Base-by-base conservation (phyloP, 2,113 vertebrate genomes). In the Elephantulus edwardii region DNA sequence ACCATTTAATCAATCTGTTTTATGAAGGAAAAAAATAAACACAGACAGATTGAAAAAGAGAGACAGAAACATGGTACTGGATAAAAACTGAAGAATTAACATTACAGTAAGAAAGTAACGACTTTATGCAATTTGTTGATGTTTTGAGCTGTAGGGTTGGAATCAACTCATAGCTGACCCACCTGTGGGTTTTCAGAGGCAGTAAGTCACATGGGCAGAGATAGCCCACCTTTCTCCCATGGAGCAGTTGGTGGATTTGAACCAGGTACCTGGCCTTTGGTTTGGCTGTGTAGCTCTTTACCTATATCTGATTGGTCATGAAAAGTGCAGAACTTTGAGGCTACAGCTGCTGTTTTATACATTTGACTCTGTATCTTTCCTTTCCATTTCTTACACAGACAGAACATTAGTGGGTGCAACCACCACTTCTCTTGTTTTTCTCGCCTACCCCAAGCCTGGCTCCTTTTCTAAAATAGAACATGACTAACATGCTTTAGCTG, bases 71-170 rank as follows among this genome's bases (percentile, higher is more conserved):
- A 68, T 90, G 19, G 1, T 40, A 2, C 24, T 88, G 42, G 83
- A 79, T 62, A 86, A 76, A 95, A 95, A 94, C 70, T 44, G 13
- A 83, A 38, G 7, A 76, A 85, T 83, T 48, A 83, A 60, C 62
- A 58, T 66, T 86, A 30, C 66, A 35, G 28, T 66, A 78, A 70
- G 30, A 28, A 33, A 17, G 14, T 56, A 12, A 12, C 19, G n/a
- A n/a, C n/a, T n/a, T n/a, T n/a, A n/a, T n/a, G n/a, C n/a, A n/a
- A n/a, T n/a, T n/a, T n/a, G n/a, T n/a, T n/a, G n/a, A n/a, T n/a
- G n/a, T n/a, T n/a, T n/a, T n/a, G n/a, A n/a, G n/a, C n/a, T n/a
- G n/a, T n/a, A n/a, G n/a, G n/a, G n/a, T n/a, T n/a, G n/a, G n/a
- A n/a, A n/a, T n/a, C n/a, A n/a, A n/a, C n/a, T n/a, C n/a, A n/a